Evolutionary conservation across 2,888 invertebrate species (phyloP).

Genomic region (Platycnemis pennipes): DNA sequence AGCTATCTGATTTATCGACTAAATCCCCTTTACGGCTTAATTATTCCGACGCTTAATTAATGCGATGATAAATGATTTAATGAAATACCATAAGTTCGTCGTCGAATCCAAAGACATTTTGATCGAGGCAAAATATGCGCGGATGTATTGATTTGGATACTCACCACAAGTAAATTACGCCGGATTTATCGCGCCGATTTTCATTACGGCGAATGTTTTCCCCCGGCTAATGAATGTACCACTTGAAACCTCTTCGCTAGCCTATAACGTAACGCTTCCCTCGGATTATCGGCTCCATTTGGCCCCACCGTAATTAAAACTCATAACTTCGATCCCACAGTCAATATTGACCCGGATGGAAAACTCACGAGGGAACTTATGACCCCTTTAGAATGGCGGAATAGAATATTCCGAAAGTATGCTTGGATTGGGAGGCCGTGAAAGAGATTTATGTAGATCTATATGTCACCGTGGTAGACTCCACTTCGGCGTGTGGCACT

Average conservation of each 20-base stretch:
- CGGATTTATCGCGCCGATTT: not conserved
- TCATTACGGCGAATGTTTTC: not conserved
- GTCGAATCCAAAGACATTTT: not conserved
- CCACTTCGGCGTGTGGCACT: too few species aligned
- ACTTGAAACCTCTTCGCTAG: slow-evolving; percentile 16
- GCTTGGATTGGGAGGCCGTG: too few species aligned
- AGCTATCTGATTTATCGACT: not conserved
- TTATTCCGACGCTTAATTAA: not conserved
- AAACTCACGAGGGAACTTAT: not conserved
- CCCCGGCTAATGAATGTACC: not conserved
- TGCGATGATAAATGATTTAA: not conserved
- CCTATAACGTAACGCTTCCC: not conserved
- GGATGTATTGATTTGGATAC: not conserved
- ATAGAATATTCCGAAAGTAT: too few species aligned
- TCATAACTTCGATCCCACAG: slow-evolving; percentile 24
- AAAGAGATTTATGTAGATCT: too few species aligned
- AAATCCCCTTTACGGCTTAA: not conserved
- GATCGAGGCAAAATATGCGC: not conserved
- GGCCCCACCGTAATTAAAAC: slow-evolving; percentile 10
- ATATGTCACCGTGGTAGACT: too few species aligned
- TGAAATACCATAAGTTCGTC: not conserved
- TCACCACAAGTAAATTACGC: not conserved
- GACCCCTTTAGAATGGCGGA: not conserved
- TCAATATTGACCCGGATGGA: slow-evolving; percentile 22
- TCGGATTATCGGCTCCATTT: slow-evolving; percentile 14